Evolutionary conservation across 2,797 vertebrate species (phyloP), one percentile per base, ranked within the genome.

Genomic region (Enteromius fasciolatus): DNA sequence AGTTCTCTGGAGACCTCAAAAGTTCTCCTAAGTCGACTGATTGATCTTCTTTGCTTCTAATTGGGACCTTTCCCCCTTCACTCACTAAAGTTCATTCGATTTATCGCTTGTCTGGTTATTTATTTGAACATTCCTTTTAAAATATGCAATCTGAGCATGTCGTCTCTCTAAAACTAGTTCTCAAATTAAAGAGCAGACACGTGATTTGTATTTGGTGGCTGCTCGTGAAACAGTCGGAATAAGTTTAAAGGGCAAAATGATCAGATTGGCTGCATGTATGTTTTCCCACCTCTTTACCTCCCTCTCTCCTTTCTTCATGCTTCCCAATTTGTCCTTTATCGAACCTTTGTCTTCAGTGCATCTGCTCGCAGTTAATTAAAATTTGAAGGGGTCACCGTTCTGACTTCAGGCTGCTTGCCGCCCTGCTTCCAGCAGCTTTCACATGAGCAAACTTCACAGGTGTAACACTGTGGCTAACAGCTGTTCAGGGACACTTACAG

Each of bases 381-480:
- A 88, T 88, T 70, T 85, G 88, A 90, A 88, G 86, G 88, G 88
- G 88, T 91, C 89, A 83, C 73, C 78, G 78, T 84, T 78, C 69
- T 80, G 84, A 86, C 85, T 87, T 54, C 52, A 80, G 76, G 78
- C 82, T 81, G 87, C 83, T 73, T 82, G 83, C 46, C 64, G 54
- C 81, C 89, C 89, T 92, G 90, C 89, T 87, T 90, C 87, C 85
- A 28, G 88, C 87, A 90, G 89, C 88, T 90, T 90, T 87, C 89
- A 86, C 90, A 59, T 84, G 89, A 89, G 87, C 86, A 89, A 89
- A 90, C 84, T 83, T 90, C 78, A 50, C 88, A 91, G 89, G 89
- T 91, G 92, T 87, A 90, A 88, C 64, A 87, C 81, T 84, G 86
- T 89, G 90, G 87, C 74, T 83, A 89, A 87, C 89, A 91, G 90